A percentile compares a stretch with the other conserved stretches of the same genome.
Evolutionary conservation across 2,113 vertebrate genomes (phyloP).

Genomic region (Upupa epops): DNA sequence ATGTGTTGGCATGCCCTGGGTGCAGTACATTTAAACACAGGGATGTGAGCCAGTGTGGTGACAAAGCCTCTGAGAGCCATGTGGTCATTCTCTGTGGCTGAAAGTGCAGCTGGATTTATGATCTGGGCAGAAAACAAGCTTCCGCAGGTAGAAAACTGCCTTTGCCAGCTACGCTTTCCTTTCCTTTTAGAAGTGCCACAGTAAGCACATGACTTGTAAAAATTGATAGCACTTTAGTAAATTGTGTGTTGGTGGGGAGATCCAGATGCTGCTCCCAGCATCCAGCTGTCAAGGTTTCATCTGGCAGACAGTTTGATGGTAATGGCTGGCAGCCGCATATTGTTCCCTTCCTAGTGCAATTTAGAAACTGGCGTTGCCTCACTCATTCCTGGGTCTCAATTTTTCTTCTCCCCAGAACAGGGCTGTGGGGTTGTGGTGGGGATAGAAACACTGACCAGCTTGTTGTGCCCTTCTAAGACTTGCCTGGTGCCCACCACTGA

Average conservation of each 20-base stretch:
- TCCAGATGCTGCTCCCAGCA: neutral
- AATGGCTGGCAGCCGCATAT: neutral
- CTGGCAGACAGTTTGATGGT: neutral
- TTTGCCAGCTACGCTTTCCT: neutral
- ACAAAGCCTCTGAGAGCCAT: neutral
- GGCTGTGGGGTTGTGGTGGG: neutral
- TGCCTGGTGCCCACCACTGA: constrained; percentile 91
- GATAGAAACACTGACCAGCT: neutral
- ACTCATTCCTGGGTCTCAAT: neutral
- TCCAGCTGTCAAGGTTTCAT: neutral
- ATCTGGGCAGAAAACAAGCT: neutral
- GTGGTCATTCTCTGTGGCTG: rapidly evolving
- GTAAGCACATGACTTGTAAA: neutral
- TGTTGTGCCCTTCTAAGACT: constrained; percentile 65
- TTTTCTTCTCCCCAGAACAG: neutral
- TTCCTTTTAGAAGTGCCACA: neutral
- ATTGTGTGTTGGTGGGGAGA: neutral
- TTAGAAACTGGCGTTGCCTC: neutral
- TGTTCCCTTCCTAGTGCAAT: rapidly evolving
- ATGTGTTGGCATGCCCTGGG: neutral
- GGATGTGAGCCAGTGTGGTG: neutral
- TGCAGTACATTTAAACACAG: neutral
- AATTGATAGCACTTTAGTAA: neutral
- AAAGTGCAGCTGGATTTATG: neutral
- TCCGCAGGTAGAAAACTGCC: neutral